A percentile compares a stretch with the other conserved stretches of the same genome.
Conservation (phyloP, 2,888 invertebrate species). For the Azorinus chamasolen region DNA sequence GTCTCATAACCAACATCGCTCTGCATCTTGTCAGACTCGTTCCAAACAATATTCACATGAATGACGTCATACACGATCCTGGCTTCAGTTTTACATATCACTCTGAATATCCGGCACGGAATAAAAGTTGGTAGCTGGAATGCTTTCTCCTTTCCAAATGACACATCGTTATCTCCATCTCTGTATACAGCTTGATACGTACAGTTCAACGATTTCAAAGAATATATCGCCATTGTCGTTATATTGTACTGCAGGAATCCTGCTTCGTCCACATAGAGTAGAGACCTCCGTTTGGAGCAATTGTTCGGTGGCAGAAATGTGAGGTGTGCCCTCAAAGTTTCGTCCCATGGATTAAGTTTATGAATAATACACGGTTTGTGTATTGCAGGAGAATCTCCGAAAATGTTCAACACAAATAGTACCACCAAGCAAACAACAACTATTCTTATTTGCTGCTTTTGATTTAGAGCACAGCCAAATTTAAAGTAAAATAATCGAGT, state of each 20-base stretch:
- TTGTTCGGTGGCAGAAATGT: neutral
- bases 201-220: slow-evolving; percentile 47
- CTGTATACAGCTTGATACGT: slow-evolving; percentile 33
- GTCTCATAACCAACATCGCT: slow-evolving; percentile 32
- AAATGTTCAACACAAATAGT: too few species aligned
- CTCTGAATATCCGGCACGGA: slow-evolving; percentile 22
- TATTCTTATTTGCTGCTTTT: too few species aligned
- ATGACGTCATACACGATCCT: slow-evolving; percentile 47
- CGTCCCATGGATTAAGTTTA: slow-evolving; percentile 46
- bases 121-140: slow-evolving; percentile 47
- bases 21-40: slow-evolving; percentile 10
- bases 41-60: slow-evolving; percentile 42
- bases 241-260: slow-evolving; percentile 34
- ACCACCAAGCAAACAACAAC: too few species aligned
- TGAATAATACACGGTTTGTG: slow-evolving; percentile 34
- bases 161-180: slow-evolving; percentile 30
- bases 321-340: slow-evolving; percentile 14
- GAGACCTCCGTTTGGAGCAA: slow-evolving; percentile 19
- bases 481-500: too few species aligned
- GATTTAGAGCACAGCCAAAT: too few species aligned
- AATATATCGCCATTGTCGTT: slow-evolving; percentile 19
- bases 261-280: slow-evolving; percentile 35
- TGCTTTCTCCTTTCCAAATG: neutral
- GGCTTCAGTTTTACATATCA: slow-evolving; percentile 22
- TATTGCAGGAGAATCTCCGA: too few species aligned